Base-by-base conservation (phyloP, 2,888 invertebrate genomes). In the Maniola hyperantus region DNA sequence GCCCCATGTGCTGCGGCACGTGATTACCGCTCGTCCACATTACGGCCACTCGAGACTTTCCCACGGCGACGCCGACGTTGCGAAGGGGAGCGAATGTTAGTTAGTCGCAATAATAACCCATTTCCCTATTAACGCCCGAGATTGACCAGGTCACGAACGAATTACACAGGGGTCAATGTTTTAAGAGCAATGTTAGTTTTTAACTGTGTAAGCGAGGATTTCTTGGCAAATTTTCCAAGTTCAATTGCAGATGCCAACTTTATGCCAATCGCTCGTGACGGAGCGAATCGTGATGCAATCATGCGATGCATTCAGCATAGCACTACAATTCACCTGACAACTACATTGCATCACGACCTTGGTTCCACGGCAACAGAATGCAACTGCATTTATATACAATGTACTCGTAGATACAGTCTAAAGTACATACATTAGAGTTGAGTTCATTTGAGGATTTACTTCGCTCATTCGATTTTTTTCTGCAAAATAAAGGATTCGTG, bases 311-410 rank as follows among this genome's bases (percentile, higher is more conserved):
- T 82, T 81, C 80, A 79, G 82, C 77, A 75, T 77, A 73, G 79
- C 79, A 78, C 79, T 81, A 80, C 83, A 83, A 81, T 82, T 81
- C 82, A 85, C 83, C 80, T 83, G 81, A 80, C 81, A 79, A 78
- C 80, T 53, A 62, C 62, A 85, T 88, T 89, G 85, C 89, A 88
- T 86, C 87, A 87, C 81, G 88, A 83, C 90, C 90, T 90, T 89
- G 89, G 85, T 77, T 78, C 79, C 85, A 82, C 84, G 83, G 89
- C 82, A 84, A 84, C 84, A 79, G 81, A 83, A 81, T 87, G 88
- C 88, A 85, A 82, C 75, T 77, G 81, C 77, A 77, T 67, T 62
- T 53, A 50, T 46, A 33, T 53, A 39, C 8, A 48, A 33, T 34
- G 33, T 48, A 60, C n/a, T 18, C 11, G 34, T 18, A 48, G 46